Evolutionary conservation across 1,140 invertebrate species (phyloP).

Genomic region (Heliconius hewitsoni): DNA sequence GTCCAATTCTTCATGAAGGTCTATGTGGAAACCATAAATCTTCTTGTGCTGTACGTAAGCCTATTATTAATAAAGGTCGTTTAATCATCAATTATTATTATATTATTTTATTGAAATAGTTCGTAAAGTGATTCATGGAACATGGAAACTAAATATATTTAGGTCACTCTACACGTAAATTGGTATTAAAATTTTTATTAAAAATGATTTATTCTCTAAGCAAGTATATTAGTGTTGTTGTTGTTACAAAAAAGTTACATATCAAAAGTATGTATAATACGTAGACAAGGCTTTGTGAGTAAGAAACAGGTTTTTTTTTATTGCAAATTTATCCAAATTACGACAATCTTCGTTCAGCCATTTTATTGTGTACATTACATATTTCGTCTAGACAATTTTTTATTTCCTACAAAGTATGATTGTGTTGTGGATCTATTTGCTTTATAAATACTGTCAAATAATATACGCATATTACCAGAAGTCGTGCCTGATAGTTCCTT

Average conservation of each 20-base stretch:
- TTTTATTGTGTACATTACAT: slow-evolving; percentile 12
- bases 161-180: no score
- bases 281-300: slow-evolving; percentile 4
- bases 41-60: slow-evolving; percentile 26
- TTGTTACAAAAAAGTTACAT: slow-evolving; percentile 2
- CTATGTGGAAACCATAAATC: slow-evolving; percentile 36
- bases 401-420: background rate
- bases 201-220: no score
- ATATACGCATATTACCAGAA: background rate
- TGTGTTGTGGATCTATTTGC: background rate
- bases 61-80: slow-evolving; percentile 39
- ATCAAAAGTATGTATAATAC: background rate
- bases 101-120: slow-evolving; percentile 27
- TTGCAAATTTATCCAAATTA: slow-evolving; percentile 14
- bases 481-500: background rate
- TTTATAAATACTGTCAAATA: background rate
- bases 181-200: no score
- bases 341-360: background rate
- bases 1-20: slow-evolving; percentile 59
- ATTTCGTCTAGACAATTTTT: slow-evolving; percentile 17
- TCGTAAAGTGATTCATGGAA: background rate
- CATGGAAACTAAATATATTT: background rate
- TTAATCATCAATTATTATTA: slow-evolving; percentile 28
- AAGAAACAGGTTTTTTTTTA: slow-evolving; percentile 12
- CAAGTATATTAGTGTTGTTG: no score